Base-by-base conservation (phyloP, 2,113 vertebrate genomes). In the Eulemur rufifrons region DNA sequence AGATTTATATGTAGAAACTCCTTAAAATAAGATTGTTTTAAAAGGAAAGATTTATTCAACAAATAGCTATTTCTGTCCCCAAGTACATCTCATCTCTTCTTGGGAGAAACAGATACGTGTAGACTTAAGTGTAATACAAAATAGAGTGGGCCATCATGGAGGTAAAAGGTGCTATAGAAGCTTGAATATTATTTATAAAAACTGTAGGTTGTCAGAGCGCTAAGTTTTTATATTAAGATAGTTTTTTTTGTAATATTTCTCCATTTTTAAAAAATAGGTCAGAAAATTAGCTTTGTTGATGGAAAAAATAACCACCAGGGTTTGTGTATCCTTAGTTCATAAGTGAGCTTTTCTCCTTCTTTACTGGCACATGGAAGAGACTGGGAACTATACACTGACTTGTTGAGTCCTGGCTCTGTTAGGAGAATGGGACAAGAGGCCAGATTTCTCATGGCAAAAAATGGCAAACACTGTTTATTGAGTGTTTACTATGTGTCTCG, bases 21-120 rank as follows among this genome's bases (percentile, higher is more conserved):
- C 68, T 59, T 76, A 94, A 84, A 74, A 94, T 54, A 92, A 89
- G 78, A 32, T 74, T 83, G 9, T 68, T 97, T 96, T 96, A 37
- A 86, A 86, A 89, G 63, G 27, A 56, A 89, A 81, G 64, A 45
- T 61, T 63, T 96, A 64, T 64, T 71, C 54, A 90, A 18, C n/a
- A 61, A 54, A 69, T 61, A 78, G 10, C 39, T 90, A 8, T 83
- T 73, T 25, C 59, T 66, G 9, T 61, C 69, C 5, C 18, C 7
- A 61, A 17, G n/a, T 20, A 54, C 4, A 71, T 88, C 37, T 52
- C 5, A 64, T 50, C 29, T 54, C 29, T 87, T 37, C 29, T 8
- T 56, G 17, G 50, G 21, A 69, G 50, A 64, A 80, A 76, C n/a
- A 92, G 45, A 9, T 18, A 61, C 14, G 45, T n/a, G 29, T 25